Percentiles rank a stretch among this genome's conserved stretches.
Conservation (phyloP, 92 coral and sea anemone species). For the Micromussa lordhowensis region DNA sequence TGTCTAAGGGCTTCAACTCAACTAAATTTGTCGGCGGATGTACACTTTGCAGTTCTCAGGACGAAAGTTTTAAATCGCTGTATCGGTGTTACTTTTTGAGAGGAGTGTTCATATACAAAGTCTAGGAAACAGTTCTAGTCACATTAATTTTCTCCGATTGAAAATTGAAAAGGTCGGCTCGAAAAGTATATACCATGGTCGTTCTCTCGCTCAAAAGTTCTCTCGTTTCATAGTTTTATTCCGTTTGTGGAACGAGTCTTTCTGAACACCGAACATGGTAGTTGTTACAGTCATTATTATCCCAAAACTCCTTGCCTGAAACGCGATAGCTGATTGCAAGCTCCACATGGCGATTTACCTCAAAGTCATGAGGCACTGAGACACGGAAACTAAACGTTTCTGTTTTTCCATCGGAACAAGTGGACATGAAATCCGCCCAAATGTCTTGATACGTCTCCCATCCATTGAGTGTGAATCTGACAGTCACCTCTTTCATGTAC, state of each 20-base stretch:
- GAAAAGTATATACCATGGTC: not conserved
- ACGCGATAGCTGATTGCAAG: constrained; percentile 75
- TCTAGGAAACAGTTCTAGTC: not conserved
- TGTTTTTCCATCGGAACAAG: constrained; percentile 68
- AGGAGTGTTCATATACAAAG: not conserved
- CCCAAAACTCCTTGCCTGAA: constrained; percentile 73
- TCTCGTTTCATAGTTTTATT: not conserved
- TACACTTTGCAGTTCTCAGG: too few species aligned
- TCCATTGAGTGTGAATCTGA: constrained; percentile 70
- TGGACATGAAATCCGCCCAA: constrained; percentile 76
- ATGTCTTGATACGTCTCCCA: constrained; percentile 77
- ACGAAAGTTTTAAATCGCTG: too few species aligned
- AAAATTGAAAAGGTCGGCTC: not conserved
- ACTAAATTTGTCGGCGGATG: too few species aligned
- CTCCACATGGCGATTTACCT: constrained; percentile 41
- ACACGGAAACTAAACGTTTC: constrained; percentile 85
- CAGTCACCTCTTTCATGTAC: constrained; percentile 70
- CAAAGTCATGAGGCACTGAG: constrained; percentile 62
- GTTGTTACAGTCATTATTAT: constrained; percentile 63
- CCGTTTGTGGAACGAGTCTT: not conserved
- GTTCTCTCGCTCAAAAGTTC: not conserved
- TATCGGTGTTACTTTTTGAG: not conserved
- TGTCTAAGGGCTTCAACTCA: too few species aligned
- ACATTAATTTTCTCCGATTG: too few species aligned
- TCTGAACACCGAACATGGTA: constrained; percentile 56